These are phyloP conservation scores for Trissolcus brochymenae DNA, from an alignment of 2,888 invertebrate species.

Conservation along the genomic window DNA sequence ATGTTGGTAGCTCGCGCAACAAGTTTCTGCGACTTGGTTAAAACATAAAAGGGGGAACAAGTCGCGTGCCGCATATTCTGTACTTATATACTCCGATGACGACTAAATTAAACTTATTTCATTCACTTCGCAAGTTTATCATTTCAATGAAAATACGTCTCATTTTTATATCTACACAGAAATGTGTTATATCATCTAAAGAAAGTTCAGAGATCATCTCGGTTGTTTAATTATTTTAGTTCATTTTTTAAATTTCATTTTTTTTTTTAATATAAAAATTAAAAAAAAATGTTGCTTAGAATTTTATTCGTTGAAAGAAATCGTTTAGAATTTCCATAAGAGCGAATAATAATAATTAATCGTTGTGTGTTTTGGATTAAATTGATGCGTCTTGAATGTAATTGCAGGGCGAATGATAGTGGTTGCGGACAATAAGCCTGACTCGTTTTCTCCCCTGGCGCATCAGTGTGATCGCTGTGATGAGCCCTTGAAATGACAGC, in stretches of 20 bases:
- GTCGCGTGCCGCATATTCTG: slow-evolving; percentile 51
- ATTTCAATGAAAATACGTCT: not conserved
- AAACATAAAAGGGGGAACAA: slow-evolving; percentile 25
- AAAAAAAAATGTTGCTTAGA: no score
- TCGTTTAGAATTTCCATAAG: no score
- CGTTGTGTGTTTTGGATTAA: slow-evolving; percentile 21
- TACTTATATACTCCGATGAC: not conserved
- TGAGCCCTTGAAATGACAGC: slow-evolving; percentile 63
- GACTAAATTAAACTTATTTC: not conserved
- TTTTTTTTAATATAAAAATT: no score
- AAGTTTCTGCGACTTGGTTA: slow-evolving; percentile 34
- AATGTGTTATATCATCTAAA: not conserved
- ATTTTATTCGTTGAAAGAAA: no score
- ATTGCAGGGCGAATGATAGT: slow-evolving; percentile 38
- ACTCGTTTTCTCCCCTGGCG: slow-evolving; percentile 52
- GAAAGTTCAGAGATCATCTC: no score
- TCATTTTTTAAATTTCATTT: no score
- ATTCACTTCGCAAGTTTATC: not conserved
- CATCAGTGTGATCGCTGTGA: slow-evolving; percentile 61
- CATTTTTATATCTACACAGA: not conserved
- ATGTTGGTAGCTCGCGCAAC: slow-evolving; percentile 34
- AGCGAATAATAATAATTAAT: slow-evolving; percentile 3
- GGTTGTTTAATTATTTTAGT: no score
- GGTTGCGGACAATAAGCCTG: slow-evolving; percentile 67
- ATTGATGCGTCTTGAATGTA: slow-evolving; percentile 17